Evolutionary conservation across 2,113 vertebrate species (phyloP), one percentile per base, ranked within the genome.

Genomic region (Toxostoma redivivum): DNA sequence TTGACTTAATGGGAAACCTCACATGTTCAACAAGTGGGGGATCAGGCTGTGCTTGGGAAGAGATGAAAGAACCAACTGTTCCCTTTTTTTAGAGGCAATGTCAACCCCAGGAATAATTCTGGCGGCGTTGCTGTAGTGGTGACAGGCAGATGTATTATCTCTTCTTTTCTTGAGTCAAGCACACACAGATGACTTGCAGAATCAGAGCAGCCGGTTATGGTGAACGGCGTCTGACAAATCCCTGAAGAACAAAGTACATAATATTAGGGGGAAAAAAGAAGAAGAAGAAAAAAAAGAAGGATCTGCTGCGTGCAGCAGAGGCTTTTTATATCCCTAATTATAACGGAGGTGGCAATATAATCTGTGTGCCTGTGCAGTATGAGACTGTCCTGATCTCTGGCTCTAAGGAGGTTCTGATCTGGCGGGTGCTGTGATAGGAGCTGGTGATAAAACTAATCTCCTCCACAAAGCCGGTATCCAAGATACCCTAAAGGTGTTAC

Each of bases 401-500:
- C 86, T 78, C 81, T 71, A 51, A 95, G 81, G 72, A 79, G 38
- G 50, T 12, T 93, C 66, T 35, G 54, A 80, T 82, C 69, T 82
- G 76, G 44, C 19, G 1, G 37, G 62, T 37, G 60, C 70, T 87
- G 81, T 72, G 87, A 95, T 84, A 37, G 77, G 51, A 93, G 51
- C 18, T 61, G n/a, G n/a, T 44, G 92, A 94, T 87, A 86, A 85
- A 86, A 40, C 53, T 95, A 85, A 95, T 94, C 89, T 71, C 87
- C 60, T 72, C 45, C 84, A 73, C 51, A 96, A 88, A 94, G 71
- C 65, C 4, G 1, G 70, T 88, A 85, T 88, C 72, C 70, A 66
- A 74, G 73, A 82, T 42, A 77, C 51, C 40, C 64, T 86, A 81
- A 91, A 83, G 85, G 64, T 70, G 28, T 78, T 54, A 67, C 0